Conservation (phyloP, 37 sponge, comb jelly and placozoan genomes). For the Cliona cf. orientalis region DNA sequence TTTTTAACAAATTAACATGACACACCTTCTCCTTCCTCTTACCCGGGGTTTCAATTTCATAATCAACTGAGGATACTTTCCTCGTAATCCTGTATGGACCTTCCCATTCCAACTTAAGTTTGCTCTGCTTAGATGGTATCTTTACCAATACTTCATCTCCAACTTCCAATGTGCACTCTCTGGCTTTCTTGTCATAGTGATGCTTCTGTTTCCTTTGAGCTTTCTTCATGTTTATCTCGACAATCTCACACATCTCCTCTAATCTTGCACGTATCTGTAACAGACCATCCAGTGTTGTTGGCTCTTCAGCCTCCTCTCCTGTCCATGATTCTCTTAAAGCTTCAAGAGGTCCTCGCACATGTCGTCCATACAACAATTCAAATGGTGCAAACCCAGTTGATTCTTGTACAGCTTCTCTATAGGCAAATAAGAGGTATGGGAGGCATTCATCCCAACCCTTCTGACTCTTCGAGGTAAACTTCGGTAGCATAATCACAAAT, state of each 20-base stretch:
- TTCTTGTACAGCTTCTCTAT: slow-evolving; percentile 50
- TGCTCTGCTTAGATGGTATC: slow-evolving; percentile 34
- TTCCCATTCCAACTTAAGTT: slow-evolving; percentile 45
- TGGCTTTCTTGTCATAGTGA: slow-evolving; percentile 47
- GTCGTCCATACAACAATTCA: slow-evolving; percentile 50
- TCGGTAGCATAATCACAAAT: slow-evolving; percentile 49
- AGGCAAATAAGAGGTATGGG: slow-evolving; percentile 59
- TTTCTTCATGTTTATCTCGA: slow-evolving; percentile 16
- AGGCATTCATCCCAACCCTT: slow-evolving; percentile 44
- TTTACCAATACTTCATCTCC: slow-evolving; percentile 71
- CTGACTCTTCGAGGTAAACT: too few relatives aligned
- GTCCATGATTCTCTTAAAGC: slow-evolving; percentile 42
- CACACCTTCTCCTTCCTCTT: slow-evolving; percentile 28
- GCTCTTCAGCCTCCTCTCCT: neutral
- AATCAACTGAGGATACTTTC: slow-evolving; percentile 32
- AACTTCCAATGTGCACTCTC: slow-evolving; percentile 18
- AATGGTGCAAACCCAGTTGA: slow-evolving; percentile 45
- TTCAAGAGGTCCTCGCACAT: slow-evolving; percentile 62
- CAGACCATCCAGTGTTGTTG: neutral
- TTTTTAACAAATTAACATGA: too few relatives aligned
- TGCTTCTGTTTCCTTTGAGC: slow-evolving; percentile 41
- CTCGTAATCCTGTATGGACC: slow-evolving; percentile 49
- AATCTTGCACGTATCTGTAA: slow-evolving; percentile 8
- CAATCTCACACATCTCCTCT: slow-evolving; percentile 24
- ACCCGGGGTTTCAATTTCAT: slow-evolving; percentile 27